These are phyloP conservation scores for Oligia latruncula DNA, from an alignment of 2,888 invertebrate genomes.

Conservation along the genomic window DNA sequence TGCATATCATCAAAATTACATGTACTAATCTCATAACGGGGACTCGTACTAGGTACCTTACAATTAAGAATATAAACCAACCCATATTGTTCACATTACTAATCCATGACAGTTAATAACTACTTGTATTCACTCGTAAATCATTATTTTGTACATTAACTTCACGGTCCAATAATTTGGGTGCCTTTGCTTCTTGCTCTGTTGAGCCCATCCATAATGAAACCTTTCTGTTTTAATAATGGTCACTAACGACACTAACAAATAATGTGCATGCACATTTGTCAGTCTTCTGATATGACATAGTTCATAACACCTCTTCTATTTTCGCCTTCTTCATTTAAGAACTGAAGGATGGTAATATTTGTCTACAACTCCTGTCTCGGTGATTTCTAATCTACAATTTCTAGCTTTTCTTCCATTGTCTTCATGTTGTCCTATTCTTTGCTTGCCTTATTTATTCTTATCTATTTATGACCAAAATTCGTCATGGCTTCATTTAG, in stretches of 20 bases:
- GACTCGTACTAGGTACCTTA: neutral
- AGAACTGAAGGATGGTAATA: neutral
- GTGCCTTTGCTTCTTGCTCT: constrained; percentile 21
- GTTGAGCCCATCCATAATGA: neutral
- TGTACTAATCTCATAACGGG: neutral
- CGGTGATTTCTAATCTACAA: neutral
- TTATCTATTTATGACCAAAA: neutral
- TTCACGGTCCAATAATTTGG: constrained; percentile 35
- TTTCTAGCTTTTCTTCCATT: neutral
- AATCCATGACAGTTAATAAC: constrained; percentile 1
- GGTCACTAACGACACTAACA: neutral
- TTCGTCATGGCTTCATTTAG: neutral
- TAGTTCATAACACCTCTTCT: neutral
- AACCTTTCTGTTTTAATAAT: neutral
- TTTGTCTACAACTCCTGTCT: neutral
- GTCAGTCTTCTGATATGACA: neutral
- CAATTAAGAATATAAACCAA: constrained; percentile 2
- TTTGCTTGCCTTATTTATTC: neutral
- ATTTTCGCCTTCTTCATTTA: neutral
- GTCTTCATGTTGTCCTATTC: neutral
- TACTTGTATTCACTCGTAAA: constrained; percentile 3
- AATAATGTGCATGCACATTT: no score
- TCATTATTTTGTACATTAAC: constrained; percentile 23
- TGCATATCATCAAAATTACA: neutral
- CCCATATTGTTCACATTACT: constrained; percentile 7